Evolutionary conservation across 2,113 vertebrate species (phyloP), one percentile per base, ranked within the genome.

Genomic region (Merops nubicus): DNA sequence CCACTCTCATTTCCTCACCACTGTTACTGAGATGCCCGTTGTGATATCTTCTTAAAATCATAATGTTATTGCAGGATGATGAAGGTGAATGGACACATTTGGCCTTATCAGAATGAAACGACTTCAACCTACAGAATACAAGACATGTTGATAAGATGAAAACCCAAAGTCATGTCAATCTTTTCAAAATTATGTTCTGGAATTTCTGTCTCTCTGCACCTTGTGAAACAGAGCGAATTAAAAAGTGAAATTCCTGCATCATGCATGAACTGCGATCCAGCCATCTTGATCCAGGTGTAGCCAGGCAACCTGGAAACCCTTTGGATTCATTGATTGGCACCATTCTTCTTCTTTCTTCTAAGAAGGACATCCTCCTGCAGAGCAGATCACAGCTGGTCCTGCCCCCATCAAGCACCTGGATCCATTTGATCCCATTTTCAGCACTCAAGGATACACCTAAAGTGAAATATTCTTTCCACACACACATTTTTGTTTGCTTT

Each of bases 261-360:
- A 8, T 1, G 2, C 1, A 0, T 3, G 28, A 8, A 8, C 31
- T 3, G 1, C 3, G 5, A 3, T n/a, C 38, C 5, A 0, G n/a
- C 28, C 21, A 29, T n/a, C 26, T 34, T 4, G 13, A 20, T 26
- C 28, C 7, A 9, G n/a, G 15, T 7, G 6, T 22, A n/a, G 4
- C 21, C 38, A 29, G 45, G 31, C 33, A 65, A 25, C 8, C 15
- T 29, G 23, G 40, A 62, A 40, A 64, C 22, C 5, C 31, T 77
- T 11, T 11, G 51, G 26, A 34, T 25, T 5, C 22, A 57, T 48
- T 26, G 17, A 40, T 12, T 56, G n/a, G 28, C 23, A 50, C 25
- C 20, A 10, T 23, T 29, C 11, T n/a, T 72, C 26, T 50, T 28
- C n/a, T 15, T 63, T 21, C 15, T 48, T n/a, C 34, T n/a, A 12